Evolutionary conservation across 2,888 invertebrate species (phyloP).

Genomic region (Bellardia bayeri): DNA sequence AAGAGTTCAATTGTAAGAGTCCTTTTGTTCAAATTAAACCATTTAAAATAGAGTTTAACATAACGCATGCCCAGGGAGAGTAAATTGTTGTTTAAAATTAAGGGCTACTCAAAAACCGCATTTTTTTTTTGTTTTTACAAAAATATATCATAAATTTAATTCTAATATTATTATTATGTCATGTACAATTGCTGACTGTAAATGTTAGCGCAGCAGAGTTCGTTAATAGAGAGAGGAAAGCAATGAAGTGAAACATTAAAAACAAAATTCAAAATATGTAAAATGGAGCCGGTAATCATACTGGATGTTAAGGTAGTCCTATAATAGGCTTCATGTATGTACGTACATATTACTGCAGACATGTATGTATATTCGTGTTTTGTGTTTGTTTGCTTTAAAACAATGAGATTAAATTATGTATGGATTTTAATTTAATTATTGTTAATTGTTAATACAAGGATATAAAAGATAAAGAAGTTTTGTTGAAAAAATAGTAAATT

Average conservation of each 20-base stretch:
- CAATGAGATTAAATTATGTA: constrained; percentile 50
- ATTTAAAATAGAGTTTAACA: background rate
- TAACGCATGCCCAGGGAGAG: constrained; percentile 56
- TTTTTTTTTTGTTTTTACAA: constrained; percentile 10
- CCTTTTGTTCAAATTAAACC: background rate
- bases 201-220: background rate
- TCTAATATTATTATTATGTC: constrained; percentile 39
- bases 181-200: background rate
- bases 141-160: constrained; percentile 27
- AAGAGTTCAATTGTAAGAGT: constrained; percentile 10
- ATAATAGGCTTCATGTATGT: background rate
- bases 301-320: constrained; percentile 61
- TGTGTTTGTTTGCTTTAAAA: constrained; percentile 48
- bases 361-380: background rate
- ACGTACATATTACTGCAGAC: constrained; percentile 1
- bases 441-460: background rate
- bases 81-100: background rate
- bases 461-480: background rate
- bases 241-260: background rate
- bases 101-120: constrained; percentile 43
- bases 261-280: background rate
- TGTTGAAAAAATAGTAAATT: background rate
- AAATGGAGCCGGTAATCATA: constrained; percentile 42
- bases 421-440: constrained; percentile 49
- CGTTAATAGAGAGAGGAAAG: background rate